These are phyloP conservation scores for Melieria omissa DNA, from an alignment of 2,888 invertebrate species.

Conservation along the genomic window DNA sequence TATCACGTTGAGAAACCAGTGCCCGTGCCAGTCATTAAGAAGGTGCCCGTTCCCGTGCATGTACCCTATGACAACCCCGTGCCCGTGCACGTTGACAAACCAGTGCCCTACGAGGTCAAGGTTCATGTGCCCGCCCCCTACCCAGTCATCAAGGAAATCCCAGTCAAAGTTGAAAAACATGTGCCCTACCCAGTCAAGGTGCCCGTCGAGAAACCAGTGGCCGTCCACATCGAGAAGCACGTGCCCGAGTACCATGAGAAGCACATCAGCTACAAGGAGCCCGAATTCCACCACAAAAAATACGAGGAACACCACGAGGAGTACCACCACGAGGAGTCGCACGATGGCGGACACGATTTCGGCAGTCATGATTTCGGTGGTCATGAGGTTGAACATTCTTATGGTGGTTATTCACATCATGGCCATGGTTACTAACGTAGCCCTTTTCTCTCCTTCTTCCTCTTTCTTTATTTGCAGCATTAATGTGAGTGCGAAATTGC, in stretches of 20 bases:
- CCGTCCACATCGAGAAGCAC: constrained; percentile 81
- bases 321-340: constrained; percentile 52
- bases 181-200: constrained; percentile 79
- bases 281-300: constrained; percentile 73
- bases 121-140: constrained; percentile 76
- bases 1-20: constrained; percentile 72
- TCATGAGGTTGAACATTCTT: constrained; percentile 40
- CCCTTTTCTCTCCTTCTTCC: constrained; percentile 43
- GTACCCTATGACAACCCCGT: constrained; percentile 72
- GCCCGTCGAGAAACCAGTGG: constrained; percentile 75
- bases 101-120: constrained; percentile 80
- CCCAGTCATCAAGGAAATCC: constrained; percentile 76
- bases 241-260: constrained; percentile 72
- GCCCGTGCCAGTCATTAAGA: constrained; percentile 72
- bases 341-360: constrained; percentile 48
- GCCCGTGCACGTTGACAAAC: constrained; percentile 78
- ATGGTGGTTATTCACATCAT: constrained; percentile 48
- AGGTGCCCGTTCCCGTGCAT: constrained; percentile 75
- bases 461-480: constrained; percentile 55
- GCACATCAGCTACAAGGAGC: constrained; percentile 78
- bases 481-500: constrained; percentile 44
- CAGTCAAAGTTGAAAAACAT: constrained; percentile 75
- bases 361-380: constrained; percentile 34
- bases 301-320: constrained; percentile 54
- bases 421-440: constrained; percentile 34